These are phyloP conservation scores for Xiphydria camelus DNA, from an alignment of 2,888 invertebrate species.

Conservation along the genomic window DNA sequence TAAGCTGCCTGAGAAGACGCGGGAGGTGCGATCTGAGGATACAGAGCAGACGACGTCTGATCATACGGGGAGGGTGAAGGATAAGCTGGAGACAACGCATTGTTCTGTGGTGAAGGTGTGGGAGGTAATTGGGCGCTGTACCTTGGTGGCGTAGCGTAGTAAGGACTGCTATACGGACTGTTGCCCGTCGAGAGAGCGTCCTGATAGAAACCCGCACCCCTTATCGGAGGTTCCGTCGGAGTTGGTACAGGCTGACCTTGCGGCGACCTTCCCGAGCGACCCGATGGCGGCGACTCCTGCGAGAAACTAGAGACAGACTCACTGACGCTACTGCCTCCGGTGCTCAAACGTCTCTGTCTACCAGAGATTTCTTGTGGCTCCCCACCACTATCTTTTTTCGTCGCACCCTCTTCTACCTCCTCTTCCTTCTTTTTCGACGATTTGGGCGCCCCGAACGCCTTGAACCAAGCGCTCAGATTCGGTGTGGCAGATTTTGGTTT, in stretches of 20 bases:
- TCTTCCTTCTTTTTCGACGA: conserved; percentile 67
- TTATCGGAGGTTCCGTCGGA: conserved; percentile 78
- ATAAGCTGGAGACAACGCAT: conserved; percentile 64
- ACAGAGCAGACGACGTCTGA: conserved; percentile 40
- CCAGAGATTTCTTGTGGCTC: conserved; percentile 56
- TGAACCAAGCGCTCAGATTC: conserved; percentile 89
- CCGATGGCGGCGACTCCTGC: conserved; percentile 70
- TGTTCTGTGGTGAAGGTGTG: conserved; percentile 64
- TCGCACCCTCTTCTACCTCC: conserved; percentile 56
- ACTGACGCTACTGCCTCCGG: conserved; percentile 49
- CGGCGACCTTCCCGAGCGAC: conserved; percentile 53
- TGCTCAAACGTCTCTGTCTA: conserved; percentile 58
- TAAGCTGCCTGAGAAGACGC: conserved; percentile 39
- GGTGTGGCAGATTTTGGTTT: conserved; percentile 74
- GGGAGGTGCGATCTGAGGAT: conserved; percentile 41
- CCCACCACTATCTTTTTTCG: conserved; percentile 49
- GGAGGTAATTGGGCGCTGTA: conserved; percentile 79
- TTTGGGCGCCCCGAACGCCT: conserved; percentile 88
- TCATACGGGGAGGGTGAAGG: conserved; percentile 60
- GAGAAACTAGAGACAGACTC: conserved; percentile 53
- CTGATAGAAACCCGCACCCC: conserved; percentile 84
- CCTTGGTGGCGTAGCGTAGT: conserved; percentile 58
- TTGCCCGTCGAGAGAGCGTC: conserved; percentile 83
- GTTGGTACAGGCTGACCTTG: conserved; percentile 61
- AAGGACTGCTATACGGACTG: conserved; percentile 75